Evolutionary conservation across 2,888 invertebrate genomes (phyloP).

Genomic region (Noctua janthe): DNA sequence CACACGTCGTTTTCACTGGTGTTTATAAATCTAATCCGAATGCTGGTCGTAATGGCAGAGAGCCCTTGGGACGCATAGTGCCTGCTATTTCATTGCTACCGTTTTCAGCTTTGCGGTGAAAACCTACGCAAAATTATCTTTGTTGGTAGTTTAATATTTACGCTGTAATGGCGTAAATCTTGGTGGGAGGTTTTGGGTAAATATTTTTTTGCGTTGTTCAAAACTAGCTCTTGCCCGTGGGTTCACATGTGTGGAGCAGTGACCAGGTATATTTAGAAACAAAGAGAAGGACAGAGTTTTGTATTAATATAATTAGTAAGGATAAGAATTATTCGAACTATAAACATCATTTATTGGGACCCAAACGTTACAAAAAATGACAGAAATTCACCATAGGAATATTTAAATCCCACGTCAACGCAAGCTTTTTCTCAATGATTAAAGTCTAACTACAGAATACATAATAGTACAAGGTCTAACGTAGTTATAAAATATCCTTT

Average conservation of each 20-base stretch:
- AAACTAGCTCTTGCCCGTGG: not conserved
- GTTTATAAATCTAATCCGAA: slow-evolving; percentile 74
- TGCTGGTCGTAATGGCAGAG: slow-evolving; percentile 68
- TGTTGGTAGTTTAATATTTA: slow-evolving; percentile 3
- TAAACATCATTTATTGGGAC: not conserved
- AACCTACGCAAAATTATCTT: slow-evolving; percentile 33
- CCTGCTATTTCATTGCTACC: slow-evolving; percentile 59
- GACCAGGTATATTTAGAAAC: not conserved
- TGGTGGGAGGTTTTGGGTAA: not conserved
- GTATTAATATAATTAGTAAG: not conserved
- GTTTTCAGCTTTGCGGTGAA: slow-evolving; percentile 18
- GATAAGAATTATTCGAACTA: not conserved
- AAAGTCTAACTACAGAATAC: no score
- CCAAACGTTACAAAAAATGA: not conserved
- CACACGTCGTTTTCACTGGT: slow-evolving; percentile 62
- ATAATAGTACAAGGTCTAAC: not conserved
- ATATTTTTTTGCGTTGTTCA: not conserved
- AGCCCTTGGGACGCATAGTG: slow-evolving; percentile 67
- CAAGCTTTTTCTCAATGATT: not conserved
- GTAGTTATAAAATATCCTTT: not conserved
- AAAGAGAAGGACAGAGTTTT: not conserved
- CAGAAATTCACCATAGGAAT: not conserved
- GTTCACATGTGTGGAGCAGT: not conserved
- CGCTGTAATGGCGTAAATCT: not conserved
- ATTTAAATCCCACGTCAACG: not conserved